Percentiles rank a stretch among this genome's conserved stretches.
These are phyloP conservation scores for Amphiura filiformis DNA, from an alignment of 35 echinoderm and acorn worm genomes.

Conservation along the genomic window DNA sequence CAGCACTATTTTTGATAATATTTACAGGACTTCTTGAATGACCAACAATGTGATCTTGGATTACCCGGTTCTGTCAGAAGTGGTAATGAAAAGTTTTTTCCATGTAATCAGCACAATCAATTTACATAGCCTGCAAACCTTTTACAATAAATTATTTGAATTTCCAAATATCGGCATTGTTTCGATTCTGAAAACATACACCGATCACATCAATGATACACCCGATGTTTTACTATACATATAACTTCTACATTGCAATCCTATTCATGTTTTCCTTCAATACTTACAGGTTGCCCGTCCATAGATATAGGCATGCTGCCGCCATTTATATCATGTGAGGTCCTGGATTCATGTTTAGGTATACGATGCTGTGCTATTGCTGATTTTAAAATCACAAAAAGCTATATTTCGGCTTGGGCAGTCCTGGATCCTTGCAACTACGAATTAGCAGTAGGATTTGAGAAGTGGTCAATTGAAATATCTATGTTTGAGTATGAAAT, in stretches of 20 bases:
- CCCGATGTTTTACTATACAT: too few relatives aligned
- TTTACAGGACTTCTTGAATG: not conserved
- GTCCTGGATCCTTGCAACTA: constrained; percentile 24
- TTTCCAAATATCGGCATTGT: too few relatives aligned
- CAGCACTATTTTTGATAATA: too few relatives aligned
- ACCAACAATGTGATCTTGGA: not conserved
- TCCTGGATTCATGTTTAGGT: constrained; percentile 12
- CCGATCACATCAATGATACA: too few relatives aligned
- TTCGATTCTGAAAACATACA: too few relatives aligned
- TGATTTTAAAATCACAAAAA: constrained; percentile 2
- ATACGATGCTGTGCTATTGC: constrained; percentile 11
- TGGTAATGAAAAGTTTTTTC: not conserved
- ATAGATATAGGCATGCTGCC: not conserved
- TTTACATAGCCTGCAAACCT: too few relatives aligned
- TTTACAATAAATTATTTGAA: too few relatives aligned
- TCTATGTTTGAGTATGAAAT: not conserved
- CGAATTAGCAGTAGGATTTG: not conserved
- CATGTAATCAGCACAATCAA: too few relatives aligned
- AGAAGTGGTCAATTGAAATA: not conserved
- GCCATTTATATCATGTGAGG: not conserved
- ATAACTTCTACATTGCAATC: too few relatives aligned
- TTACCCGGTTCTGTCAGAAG: not conserved
- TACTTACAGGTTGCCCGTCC: constrained; percentile 8
- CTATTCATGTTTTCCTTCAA: too few relatives aligned
- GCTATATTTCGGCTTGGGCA: not conserved